Base-by-base conservation (phyloP, 2,888 invertebrate species). In the Andrena praecox region DNA sequence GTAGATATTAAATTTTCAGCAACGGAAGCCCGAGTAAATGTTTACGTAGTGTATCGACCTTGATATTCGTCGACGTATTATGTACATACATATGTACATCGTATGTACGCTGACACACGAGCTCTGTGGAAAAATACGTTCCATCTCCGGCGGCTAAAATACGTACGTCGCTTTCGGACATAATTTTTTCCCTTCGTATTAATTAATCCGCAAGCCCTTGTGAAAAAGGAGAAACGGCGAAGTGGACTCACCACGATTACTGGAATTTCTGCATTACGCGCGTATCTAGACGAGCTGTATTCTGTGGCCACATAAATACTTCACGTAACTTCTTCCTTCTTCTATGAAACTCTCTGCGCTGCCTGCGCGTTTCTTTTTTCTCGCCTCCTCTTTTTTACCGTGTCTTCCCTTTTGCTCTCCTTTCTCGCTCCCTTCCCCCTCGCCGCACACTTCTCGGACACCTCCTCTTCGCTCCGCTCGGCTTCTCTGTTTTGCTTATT, bases 1-100 rank as follows among this genome's bases (percentile, higher is more conserved):
- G 64, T 54, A 35, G 76, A 80, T 84, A 79, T 86, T 86, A 81
- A 86, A 84, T 86, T 86, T 86, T 69, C 79, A 82, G 79, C 69
- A 77, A 69, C 60, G 72, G 31, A 42, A 64, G 54, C 52, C 48
- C 62, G 60, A 68, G 76, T 73, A 79, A 85, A 85, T 77, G 70
- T 81, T 86, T 81, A 67, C 81, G 29, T 56, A 74, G 67, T n/a
- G 62, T 63, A 80, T 85, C 74, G 69, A 24, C 60, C 67, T 52
- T 27, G 52, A 80, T 77, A 71, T 60, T 66, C 42, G 31, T 67
- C 27, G 56, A 71, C 50, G 63, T 42, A 12, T 8, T 29, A 52
- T 56, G 24, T 56, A 24, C 50, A 16, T 42, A 42, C 42, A 42
- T 42, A 42, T 42, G 42, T 42, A 42, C 42, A 42, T 16, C 16